Evolutionary conservation across 2,113 vertebrate species (phyloP).

Genomic region (Piprites chloris): DNA sequence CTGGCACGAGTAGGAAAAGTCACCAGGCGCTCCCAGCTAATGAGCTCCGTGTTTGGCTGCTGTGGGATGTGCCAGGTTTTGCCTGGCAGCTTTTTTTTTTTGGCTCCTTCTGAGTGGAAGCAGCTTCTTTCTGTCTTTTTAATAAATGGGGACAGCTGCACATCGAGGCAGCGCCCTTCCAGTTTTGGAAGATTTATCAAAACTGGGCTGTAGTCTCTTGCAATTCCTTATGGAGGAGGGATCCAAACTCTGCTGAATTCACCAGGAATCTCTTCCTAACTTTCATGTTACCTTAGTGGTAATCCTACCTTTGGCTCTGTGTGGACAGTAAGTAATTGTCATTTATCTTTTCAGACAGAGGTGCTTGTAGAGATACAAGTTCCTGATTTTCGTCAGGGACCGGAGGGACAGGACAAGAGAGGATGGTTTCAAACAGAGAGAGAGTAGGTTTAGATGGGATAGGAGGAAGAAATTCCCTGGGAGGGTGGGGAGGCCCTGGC

Average conservation of each 20-base stretch:
- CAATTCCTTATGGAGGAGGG: not conserved
- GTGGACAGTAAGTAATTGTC: not conserved
- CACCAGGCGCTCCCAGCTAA: not conserved
- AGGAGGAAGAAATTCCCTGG: fast-evolving
- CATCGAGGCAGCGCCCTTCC: not conserved
- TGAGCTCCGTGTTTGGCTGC: not conserved
- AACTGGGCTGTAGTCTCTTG: not conserved
- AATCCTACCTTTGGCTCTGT: fast-evolving
- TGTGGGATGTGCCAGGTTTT: not conserved
- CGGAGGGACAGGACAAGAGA: not conserved
- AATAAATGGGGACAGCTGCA: not conserved
- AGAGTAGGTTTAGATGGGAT: not conserved
- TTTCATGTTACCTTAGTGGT: not conserved
- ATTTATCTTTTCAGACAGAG: not conserved
- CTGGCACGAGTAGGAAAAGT: not conserved
- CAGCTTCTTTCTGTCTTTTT: constrained; percentile 8
- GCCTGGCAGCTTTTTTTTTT: not conserved
- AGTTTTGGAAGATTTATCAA: not conserved
- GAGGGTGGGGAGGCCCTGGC: not conserved
- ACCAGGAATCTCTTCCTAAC: not conserved
- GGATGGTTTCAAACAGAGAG: not conserved
- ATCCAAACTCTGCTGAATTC: not conserved
- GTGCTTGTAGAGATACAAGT: not conserved
- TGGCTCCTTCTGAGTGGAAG: not conserved
- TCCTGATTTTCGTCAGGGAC: not conserved